Evolutionary conservation across 2,888 invertebrate genomes (phyloP).

Genomic region (Caradrina kadenii): DNA sequence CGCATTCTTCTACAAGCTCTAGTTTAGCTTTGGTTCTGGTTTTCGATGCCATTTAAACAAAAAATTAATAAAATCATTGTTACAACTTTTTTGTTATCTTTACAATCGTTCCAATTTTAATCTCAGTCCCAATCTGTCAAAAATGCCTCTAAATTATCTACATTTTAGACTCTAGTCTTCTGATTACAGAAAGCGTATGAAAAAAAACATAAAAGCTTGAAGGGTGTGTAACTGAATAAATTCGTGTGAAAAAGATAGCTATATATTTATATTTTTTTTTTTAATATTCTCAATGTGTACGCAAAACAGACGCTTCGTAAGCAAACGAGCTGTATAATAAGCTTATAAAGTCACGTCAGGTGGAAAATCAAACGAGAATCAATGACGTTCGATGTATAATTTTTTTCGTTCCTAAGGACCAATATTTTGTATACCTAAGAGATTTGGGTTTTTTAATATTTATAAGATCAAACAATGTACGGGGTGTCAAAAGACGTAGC

Average conservation of each 20-base stretch:
- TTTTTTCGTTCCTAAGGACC: neutral
- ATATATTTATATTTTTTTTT: neutral
- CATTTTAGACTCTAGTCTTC: too few relatives aligned
- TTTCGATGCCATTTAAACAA: too few relatives aligned
- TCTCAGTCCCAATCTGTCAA: too few relatives aligned
- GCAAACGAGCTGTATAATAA: slow-evolving; percentile 36
- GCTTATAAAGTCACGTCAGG: slow-evolving; percentile 27
- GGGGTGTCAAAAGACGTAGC: too few relatives aligned
- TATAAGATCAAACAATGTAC: too few relatives aligned
- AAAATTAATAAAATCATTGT: too few relatives aligned
- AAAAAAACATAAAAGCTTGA: neutral
- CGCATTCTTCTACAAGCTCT: too few relatives aligned
- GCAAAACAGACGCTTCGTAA: neutral
- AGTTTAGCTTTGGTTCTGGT: too few relatives aligned
- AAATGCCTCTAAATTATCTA: too few relatives aligned
- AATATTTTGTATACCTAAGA: neutral
- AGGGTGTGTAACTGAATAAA: neutral
- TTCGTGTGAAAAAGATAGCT: neutral
- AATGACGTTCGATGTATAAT: slow-evolving; percentile 6
- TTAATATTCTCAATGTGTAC: neutral
- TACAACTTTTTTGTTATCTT: too few relatives aligned
- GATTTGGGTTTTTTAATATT: neutral
- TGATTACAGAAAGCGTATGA: neutral
- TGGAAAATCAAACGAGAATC: slow-evolving; percentile 34
- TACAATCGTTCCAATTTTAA: too few relatives aligned